phyloP scores from a whole-genome alignment of 2,113 vertebrate species.

The Rana temporaria region DNA sequence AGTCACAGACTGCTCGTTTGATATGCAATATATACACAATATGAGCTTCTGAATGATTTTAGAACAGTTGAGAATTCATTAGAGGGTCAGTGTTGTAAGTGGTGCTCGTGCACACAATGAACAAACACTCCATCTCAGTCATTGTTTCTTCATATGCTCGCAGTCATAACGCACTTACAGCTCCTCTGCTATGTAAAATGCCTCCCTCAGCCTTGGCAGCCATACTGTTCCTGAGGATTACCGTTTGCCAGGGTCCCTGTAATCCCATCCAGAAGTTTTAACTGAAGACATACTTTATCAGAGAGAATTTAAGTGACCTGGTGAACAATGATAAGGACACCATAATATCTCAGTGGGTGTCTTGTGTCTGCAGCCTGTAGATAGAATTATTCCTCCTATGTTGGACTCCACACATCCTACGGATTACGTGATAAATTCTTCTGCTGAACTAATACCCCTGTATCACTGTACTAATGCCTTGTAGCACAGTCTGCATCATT shows the following conservation, averaged over 20 bases:
- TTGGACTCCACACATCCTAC: conserved; percentile 2
- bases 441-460: neutral
- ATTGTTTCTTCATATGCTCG: neutral
- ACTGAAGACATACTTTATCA: conserved; percentile 36
- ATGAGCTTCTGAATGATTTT: too few relatives aligned
- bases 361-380: conserved; percentile 30
- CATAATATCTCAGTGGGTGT: neutral
- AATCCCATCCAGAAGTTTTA: conserved; percentile 31
- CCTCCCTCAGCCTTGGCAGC: neutral
- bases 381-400: conserved; percentile 13
- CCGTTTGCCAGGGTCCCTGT: neutral
- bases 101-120: neutral
- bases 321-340: neutral
- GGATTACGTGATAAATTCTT: neutral
- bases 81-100: too few relatives aligned
- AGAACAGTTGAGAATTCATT: too few relatives aligned
- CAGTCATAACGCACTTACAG: neutral
- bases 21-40: too few relatives aligned
- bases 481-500: neutral
- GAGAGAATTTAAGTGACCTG: conserved; percentile 18
- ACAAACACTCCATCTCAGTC: neutral
- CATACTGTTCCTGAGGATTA: conserved; percentile 9
- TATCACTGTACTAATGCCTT: conserved; percentile 16
- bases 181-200: conserved; percentile 6
- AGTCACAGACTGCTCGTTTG: too few relatives aligned